A percentile compares a stretch with the other conserved stretches of the same genome.
phyloP scores from a whole-genome alignment of 2,113 vertebrate genomes.

The Notarius lentiginosus region DNA sequence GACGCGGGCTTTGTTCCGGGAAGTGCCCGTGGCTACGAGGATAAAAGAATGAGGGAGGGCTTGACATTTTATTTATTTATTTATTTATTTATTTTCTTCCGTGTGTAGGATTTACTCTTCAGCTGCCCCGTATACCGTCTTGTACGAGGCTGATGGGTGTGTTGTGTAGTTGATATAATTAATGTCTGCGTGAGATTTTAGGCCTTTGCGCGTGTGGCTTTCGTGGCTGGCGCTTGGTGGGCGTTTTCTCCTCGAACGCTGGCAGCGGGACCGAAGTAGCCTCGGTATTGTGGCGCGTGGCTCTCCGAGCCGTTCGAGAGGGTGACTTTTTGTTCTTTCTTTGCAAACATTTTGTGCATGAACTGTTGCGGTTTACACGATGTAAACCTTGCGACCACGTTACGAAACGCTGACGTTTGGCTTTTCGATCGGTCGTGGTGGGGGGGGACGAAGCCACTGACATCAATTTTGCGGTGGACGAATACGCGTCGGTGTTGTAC shows the following conservation, averaged over 20 bases:
- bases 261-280: conserved; percentile 12
- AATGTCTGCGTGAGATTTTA: neutral
- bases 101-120: neutral
- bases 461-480: neutral
- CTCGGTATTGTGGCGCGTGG: neutral
- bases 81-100: neutral
- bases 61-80: conserved; percentile 17
- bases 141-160: neutral
- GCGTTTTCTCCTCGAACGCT: conserved; percentile 16
- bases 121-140: neutral
- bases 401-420: neutral
- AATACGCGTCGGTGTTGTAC: neutral
- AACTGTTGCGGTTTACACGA: neutral
- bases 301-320: neutral
- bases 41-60: neutral
- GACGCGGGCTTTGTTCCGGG: too few relatives aligned
- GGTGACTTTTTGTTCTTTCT: neutral
- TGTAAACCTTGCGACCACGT: neutral
- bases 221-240: conserved; percentile 1
- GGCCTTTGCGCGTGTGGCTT: neutral
- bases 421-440: neutral
- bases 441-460: too few relatives aligned
- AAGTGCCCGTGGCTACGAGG: neutral
- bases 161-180: neutral
- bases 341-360: neutral